A percentile compares a stretch with the other conserved stretches of the same genome.
Evolutionary conservation across 2,797 vertebrate genomes (phyloP).

Genomic region (Onychomys leucogaster): DNA sequence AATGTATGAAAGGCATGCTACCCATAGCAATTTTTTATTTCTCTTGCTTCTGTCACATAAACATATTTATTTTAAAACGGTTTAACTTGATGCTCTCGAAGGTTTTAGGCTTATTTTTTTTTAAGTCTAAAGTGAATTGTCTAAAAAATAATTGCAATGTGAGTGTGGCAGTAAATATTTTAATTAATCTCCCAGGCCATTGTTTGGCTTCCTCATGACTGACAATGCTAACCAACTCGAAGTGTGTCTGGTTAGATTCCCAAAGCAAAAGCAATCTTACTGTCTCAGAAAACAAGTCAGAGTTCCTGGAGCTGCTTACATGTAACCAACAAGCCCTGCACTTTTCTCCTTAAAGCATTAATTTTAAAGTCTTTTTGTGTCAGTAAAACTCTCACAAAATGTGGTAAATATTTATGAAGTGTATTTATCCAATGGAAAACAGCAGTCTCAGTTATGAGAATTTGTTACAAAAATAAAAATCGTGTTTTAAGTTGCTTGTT

Average conservation of each 20-base stretch:
- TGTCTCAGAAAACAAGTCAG: constrained; percentile 4
- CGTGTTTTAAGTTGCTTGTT: background rate
- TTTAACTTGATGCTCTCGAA: background rate
- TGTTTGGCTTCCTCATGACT: background rate
- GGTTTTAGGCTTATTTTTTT: background rate
- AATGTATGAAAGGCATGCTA: background rate
- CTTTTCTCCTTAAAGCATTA: background rate
- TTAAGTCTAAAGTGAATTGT: constrained; percentile 23
- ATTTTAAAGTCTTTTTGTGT: background rate
- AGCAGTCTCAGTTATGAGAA: background rate
- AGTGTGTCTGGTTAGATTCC: background rate
- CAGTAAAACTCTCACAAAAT: constrained; percentile 14
- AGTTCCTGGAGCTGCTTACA: background rate
- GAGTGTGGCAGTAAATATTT: background rate
- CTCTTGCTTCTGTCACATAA: background rate
- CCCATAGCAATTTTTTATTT: background rate
- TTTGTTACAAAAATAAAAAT: background rate
- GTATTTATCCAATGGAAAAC: background rate
- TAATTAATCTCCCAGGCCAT: constrained; percentile 1
- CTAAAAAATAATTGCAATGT: background rate
- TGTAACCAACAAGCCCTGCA: background rate
- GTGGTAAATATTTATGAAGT: background rate
- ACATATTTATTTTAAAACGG: background rate
- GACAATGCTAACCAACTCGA: background rate
- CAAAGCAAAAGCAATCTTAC: background rate